Conservation (phyloP, 2,797 vertebrate species). For the Scyliorhinus canicula region DNA sequence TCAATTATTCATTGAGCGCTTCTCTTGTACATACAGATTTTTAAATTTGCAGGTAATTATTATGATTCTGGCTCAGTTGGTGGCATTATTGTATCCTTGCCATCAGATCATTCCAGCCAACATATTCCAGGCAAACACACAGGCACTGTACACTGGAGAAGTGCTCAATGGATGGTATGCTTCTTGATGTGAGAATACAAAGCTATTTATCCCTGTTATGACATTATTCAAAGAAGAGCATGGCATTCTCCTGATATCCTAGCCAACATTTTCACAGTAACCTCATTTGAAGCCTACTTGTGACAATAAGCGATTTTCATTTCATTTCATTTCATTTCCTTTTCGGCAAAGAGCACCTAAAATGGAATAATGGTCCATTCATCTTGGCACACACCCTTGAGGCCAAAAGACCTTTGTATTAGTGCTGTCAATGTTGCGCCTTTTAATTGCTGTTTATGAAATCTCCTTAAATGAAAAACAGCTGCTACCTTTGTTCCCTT, state of each 20-base stretch:
- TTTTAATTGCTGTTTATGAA: too few species aligned
- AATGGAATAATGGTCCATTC: neutral
- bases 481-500: neutral
- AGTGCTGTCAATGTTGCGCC: neutral
- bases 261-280: too few species aligned
- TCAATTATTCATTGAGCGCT: neutral
- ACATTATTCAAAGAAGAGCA: neutral
- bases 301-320: too few species aligned
- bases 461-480: neutral
- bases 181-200: too few species aligned
- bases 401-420: neutral
- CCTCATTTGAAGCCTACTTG: too few species aligned
- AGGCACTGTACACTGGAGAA: neutral
- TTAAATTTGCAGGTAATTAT: neutral
- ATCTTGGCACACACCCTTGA: neutral
- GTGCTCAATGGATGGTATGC: neutral
- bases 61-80: neutral
- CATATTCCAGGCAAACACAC: neutral
- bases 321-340: too few species aligned
- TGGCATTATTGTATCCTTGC: neutral
- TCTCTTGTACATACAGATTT: neutral
- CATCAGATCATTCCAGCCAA: neutral
- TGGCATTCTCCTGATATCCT: neutral
- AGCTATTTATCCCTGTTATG: neutral
- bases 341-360: neutral